Base-by-base conservation (phyloP, 1,140 invertebrate species). In the Halictus rubicundus region DNA sequence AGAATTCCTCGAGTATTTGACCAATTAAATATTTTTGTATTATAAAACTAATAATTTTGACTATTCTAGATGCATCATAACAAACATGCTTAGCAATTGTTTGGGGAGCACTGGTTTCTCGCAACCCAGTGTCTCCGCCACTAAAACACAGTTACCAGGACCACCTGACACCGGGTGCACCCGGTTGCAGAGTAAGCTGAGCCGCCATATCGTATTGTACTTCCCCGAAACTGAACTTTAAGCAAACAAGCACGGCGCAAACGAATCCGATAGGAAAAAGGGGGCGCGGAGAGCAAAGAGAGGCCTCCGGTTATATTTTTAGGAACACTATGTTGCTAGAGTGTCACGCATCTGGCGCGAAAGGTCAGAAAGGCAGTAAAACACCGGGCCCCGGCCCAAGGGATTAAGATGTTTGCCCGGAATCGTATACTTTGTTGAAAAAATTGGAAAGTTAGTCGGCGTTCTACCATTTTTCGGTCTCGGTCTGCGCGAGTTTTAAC, bases 391-490 rank as follows among this genome's bases (percentile, higher is more conserved):
- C 59, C 23, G 46, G 76, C 19, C 1, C 7, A 61, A 32, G 27
- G 78, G 78, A 73, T 79, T 73, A 78, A 78, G 76, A 78, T 78
- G 73, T 79, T 79, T 79, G 78, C 73, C 60, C 54, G 63, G 66
- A 73, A 66, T 73, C 39, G 78, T 73, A 79, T 68, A 79, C 54
- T 79, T 74, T 66, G 78, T 79, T 74, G 71, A 32, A 37, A 57
- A 66, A 52, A 63, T 73, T 72, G 64, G 65, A 63, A 77, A 79
- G 42, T 25, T 1, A 6, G 4, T 19, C 59, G 70, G 39, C 42
- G 12, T 59, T 78, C 76, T 72, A 85, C 70, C 70, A 69, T 78
- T 85, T 57, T 83, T 84, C 78, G 78, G 81, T 65, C 79, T 78
- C 32, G 49, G 16, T 52, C 14, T 7, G 49, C 25, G 14, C 61